Base-by-base conservation (phyloP, 2,797 vertebrate genomes). In the Chloroceryle amazona region DNA sequence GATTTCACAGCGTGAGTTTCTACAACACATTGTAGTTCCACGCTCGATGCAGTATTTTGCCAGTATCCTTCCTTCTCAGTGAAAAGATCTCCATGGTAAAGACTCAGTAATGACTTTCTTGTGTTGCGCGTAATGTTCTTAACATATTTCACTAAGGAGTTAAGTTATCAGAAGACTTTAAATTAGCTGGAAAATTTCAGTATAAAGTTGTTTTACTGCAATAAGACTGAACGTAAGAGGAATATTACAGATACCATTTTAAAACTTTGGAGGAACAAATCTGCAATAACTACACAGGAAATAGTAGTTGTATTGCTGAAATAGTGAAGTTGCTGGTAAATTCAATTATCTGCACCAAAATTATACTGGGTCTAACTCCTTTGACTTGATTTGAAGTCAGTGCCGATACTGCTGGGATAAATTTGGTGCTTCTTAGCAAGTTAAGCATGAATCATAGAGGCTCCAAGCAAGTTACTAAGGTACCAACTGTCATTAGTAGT, bases 1-100 rank as follows among this genome's bases (percentile, higher is more conserved):
- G 76, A 86, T 96, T 96, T 80, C 92, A 86, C 91, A 95, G 90
- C 46, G 63, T 31, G n/a, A 63, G 52, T 54, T 67, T 73, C 55
- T 52, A 29, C 66, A 65, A n/a, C 79, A 33, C 7, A 0, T 51
- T 81, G 70, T 85, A 60, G 76, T 54, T 83, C 49, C 76, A 26
- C 74, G 31, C 55, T 81, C 52, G 31, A 44, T 22, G 5, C 57
- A 42, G 63, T 29, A n/a, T 41, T 91, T 86, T 90, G 65, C 52
- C 52, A 52, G 29, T 10, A 6, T 46, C n/a, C 28, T 52, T 80
- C 49, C 44, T 84, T 71, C 49, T 71, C 52, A 35, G 76, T 19
- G 28, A 41, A 57, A 84, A 85, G 39, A 41, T 35, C 31, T 44
- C 39, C 55, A 83, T 73, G 67, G 73, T 97, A 61, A 93, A 93